Conservation (phyloP, 92 coral and sea anemone genomes). For the Heliopora coerulea region DNA sequence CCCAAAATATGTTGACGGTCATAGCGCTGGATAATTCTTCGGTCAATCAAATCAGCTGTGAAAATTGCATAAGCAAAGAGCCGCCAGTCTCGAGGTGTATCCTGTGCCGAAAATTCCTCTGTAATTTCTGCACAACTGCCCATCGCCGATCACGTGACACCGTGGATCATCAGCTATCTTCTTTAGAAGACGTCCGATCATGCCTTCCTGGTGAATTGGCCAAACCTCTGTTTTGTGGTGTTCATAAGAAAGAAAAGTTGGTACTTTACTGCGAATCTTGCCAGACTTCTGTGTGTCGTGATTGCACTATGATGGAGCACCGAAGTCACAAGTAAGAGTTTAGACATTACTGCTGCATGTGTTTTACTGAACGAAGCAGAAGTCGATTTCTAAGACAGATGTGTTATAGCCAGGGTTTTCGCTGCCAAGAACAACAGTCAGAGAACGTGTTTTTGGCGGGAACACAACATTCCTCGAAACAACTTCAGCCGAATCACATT, state of each 20-base stretch:
- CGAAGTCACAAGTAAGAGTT: slow-evolving; percentile 47
- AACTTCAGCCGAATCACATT: no score
- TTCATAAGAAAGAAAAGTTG: slow-evolving; percentile 38
- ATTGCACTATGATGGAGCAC: slow-evolving; percentile 44
- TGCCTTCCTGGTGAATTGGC: slow-evolving; percentile 43
- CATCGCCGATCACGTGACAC: slow-evolving; percentile 47
- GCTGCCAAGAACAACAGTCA: no score
- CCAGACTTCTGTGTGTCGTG: slow-evolving; percentile 41
- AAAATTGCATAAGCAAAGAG: slow-evolving; percentile 40
- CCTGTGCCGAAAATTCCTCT: slow-evolving; percentile 42
- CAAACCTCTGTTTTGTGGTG: slow-evolving; percentile 32
- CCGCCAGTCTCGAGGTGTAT: slow-evolving; percentile 35
- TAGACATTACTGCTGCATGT: no score
- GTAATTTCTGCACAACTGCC: slow-evolving; percentile 44
- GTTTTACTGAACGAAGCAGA: no score
- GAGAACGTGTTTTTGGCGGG: no score
- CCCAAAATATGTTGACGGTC: slow-evolving; percentile 42
- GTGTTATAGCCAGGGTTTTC: no score
- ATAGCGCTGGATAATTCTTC: slow-evolving; percentile 44
- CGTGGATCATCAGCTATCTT: slow-evolving; percentile 37
- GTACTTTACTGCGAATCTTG: slow-evolving; percentile 41
- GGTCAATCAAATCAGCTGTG: slow-evolving; percentile 40
- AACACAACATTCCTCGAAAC: no score
- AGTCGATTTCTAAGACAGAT: no score
- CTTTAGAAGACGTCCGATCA: slow-evolving; percentile 38